Conservation (phyloP, 1,140 invertebrate genomes). For the Bombus pyrosoma region DNA sequence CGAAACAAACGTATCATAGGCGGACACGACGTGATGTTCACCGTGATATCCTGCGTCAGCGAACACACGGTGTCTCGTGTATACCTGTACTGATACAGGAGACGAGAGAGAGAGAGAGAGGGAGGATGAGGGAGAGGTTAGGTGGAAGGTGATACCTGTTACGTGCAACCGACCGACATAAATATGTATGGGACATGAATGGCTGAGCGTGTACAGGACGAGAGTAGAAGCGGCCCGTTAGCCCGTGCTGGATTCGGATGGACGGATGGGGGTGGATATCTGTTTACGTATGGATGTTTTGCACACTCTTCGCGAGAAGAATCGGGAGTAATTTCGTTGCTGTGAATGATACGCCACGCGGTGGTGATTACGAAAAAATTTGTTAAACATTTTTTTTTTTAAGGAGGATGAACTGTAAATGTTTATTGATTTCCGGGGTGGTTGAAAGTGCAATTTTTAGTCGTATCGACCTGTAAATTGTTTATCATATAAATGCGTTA, state of each 20-base stretch:
- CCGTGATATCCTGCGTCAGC: slow-evolving; percentile 57
- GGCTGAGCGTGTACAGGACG: slow-evolving; percentile 73
- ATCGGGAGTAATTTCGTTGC: slow-evolving; percentile 19
- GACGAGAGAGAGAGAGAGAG: neutral
- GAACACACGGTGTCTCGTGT: neutral
- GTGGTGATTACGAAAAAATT: neutral
- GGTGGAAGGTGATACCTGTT: slow-evolving; percentile 51
- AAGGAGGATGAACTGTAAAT: too few species aligned
- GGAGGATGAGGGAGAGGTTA: too few species aligned
- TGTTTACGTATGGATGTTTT: neutral
- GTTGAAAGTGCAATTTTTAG: too few species aligned
- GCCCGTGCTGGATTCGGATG: slow-evolving; percentile 14
- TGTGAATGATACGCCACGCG: neutral
- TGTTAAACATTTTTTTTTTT: neutral
- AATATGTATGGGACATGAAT: slow-evolving; percentile 82
- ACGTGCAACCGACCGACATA: slow-evolving; percentile 70
- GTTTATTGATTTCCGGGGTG: too few species aligned
- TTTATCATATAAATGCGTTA: too few species aligned
- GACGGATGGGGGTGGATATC: neutral
- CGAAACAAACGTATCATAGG: slow-evolving; percentile 67
- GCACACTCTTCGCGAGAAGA: neutral
- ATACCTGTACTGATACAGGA: slow-evolving; percentile 6
- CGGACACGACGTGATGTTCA: slow-evolving; percentile 63
- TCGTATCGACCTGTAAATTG: too few species aligned
- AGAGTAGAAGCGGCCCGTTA: slow-evolving; percentile 59